Conservation (phyloP, 2,113 vertebrate species). For the Arothron firmamentum region DNA sequence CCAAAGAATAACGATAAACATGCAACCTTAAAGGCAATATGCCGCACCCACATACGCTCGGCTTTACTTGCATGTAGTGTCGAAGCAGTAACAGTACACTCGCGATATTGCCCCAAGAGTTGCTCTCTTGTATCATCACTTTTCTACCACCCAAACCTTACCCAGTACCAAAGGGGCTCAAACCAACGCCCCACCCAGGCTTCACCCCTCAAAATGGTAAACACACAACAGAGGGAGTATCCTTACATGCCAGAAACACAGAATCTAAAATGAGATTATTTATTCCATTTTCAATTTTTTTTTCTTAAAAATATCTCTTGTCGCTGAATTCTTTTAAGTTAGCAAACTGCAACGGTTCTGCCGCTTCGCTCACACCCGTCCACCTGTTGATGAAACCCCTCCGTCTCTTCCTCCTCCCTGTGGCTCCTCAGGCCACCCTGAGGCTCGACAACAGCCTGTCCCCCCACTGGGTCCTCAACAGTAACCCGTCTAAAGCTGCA, state of each 20-base stretch:
- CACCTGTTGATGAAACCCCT: slow-evolving; percentile 19
- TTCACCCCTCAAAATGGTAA: slow-evolving; percentile 72
- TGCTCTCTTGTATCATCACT: slow-evolving; percentile 21
- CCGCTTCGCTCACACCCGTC: slow-evolving; percentile 44
- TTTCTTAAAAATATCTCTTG: slow-evolving; percentile 71
- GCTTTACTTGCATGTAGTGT: not conserved
- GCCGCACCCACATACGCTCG: not conserved
- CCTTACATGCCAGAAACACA: slow-evolving; percentile 72
- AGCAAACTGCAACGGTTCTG: slow-evolving; percentile 70
- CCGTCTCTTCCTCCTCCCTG: slow-evolving; percentile 58
- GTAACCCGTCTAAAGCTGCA: slow-evolving; percentile 90
- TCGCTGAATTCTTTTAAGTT: slow-evolving; percentile 61
- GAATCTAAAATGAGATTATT: slow-evolving; percentile 66
- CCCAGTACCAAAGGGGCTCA: slow-evolving; percentile 35
- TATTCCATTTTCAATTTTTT: slow-evolving; percentile 52
- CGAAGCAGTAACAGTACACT: not conserved
- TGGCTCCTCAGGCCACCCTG: slow-evolving; percentile 29
- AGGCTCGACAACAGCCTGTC: slow-evolving; percentile 59
- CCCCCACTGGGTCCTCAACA: slow-evolving; percentile 68
- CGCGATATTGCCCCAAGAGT: slow-evolving; percentile 25
- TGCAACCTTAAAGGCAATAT: slow-evolving; percentile 36
- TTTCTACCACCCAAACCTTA: slow-evolving; percentile 23
- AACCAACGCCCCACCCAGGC: slow-evolving; percentile 68
- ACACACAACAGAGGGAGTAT: slow-evolving; percentile 72
- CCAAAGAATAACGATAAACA: slow-evolving; percentile 12